Evolutionary conservation across 2,113 vertebrate genomes (phyloP).

Genomic region (Probosciger aterrimus): DNA sequence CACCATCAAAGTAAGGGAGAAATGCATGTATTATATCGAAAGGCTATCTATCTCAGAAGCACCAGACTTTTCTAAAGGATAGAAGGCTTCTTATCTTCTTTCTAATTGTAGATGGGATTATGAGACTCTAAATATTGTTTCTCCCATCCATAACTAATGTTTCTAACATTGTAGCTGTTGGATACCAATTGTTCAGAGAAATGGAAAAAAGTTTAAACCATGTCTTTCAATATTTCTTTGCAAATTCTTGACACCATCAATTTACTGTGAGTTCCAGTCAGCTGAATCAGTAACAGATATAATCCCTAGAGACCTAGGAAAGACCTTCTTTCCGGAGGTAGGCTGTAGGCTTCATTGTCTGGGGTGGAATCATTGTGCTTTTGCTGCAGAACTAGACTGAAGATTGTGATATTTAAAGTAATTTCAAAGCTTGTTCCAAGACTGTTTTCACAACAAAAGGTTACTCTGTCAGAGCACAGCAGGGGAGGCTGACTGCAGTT

Average conservation of each 20-base stretch:
- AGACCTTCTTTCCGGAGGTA: background rate
- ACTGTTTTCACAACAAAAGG: constrained; percentile 28
- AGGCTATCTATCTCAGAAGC: background rate
- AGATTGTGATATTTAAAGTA: background rate
- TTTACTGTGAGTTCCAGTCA: background rate
- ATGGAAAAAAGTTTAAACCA: background rate
- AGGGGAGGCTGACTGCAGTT: background rate
- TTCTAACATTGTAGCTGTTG: background rate
- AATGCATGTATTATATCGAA: background rate
- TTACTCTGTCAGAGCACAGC: constrained; percentile 21
- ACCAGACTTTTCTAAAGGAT: background rate
- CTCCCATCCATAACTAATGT: background rate
- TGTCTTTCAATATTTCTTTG: background rate
- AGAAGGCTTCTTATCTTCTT: background rate
- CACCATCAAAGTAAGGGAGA: background rate
- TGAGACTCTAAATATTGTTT: background rate
- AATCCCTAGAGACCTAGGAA: background rate
- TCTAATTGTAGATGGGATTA: background rate
- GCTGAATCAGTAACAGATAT: background rate
- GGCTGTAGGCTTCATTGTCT: background rate
- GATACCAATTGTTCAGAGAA: background rate
- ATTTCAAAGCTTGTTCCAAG: constrained; percentile 19
- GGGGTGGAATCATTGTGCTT: background rate
- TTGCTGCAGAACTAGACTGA: background rate
- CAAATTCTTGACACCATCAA: background rate